These are phyloP conservation scores for Protula sp. DNA, from an alignment of 2,888 invertebrate genomes.

Conservation along the genomic window DNA sequence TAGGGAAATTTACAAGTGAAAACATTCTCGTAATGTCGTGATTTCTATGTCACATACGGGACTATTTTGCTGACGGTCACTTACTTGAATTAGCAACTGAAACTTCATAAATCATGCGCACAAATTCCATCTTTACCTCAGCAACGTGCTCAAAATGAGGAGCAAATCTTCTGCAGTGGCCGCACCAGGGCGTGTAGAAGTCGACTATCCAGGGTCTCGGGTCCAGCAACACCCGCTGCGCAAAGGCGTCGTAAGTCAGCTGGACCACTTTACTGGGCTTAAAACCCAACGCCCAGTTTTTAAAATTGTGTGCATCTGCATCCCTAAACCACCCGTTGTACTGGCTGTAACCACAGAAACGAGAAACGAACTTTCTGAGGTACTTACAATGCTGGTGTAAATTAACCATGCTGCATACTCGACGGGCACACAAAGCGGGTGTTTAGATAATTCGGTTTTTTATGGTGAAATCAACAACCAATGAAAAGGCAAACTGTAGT, in stretches of 20 bases:
- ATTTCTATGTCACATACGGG: too few relatives aligned
- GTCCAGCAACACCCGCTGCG: constrained; percentile 57
- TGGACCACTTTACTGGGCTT: constrained; percentile 60
- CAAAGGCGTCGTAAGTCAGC: constrained; percentile 29
- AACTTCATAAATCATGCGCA: neutral
- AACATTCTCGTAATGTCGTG: too few relatives aligned
- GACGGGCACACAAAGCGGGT: too few relatives aligned
- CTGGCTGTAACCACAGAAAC: neutral
- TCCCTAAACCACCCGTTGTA: constrained; percentile 64
- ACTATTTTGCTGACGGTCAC: too few relatives aligned
- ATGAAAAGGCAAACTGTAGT: too few relatives aligned
- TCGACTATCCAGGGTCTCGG: constrained; percentile 57
- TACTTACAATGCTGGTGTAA: too few relatives aligned
- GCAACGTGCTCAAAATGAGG: constrained; percentile 66
- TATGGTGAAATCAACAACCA: neutral
- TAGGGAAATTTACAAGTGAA: too few relatives aligned
- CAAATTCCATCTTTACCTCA: constrained; percentile 54
- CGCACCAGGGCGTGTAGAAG: constrained; percentile 55
- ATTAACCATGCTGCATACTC: too few relatives aligned
- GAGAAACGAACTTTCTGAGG: too few relatives aligned
- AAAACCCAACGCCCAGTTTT: constrained; percentile 64
- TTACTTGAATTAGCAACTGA: too few relatives aligned
- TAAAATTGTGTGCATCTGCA: constrained; percentile 60
- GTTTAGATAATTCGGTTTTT: too few relatives aligned
- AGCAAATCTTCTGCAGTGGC: constrained; percentile 63